These are phyloP conservation scores for Eulemur rubriventer DNA, from an alignment of 2,797 vertebrate genomes.

Conservation along the genomic window DNA sequence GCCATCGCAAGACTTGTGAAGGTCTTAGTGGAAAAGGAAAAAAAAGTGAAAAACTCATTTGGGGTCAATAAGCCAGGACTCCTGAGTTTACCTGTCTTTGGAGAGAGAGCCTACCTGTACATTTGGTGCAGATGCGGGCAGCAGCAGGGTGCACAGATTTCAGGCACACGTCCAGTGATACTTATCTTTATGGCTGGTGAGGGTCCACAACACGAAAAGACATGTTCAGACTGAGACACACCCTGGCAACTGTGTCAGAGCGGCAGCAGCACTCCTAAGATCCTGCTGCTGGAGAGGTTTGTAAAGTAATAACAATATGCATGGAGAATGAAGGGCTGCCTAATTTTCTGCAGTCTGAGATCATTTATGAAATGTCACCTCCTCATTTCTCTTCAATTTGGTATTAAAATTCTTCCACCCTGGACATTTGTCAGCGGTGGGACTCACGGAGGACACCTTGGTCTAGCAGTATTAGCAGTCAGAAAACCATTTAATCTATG, in stretches of 20 bases:
- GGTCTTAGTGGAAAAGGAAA: not conserved
- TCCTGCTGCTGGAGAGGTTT: not conserved
- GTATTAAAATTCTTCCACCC: not conserved
- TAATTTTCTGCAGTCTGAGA: not conserved
- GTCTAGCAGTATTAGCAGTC: not conserved
- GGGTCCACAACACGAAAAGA: constrained; percentile 11
- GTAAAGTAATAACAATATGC: not conserved
- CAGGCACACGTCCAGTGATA: constrained; percentile 4
- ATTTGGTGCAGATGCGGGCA: not conserved
- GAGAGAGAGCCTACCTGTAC: not conserved
- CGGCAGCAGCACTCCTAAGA: not conserved
- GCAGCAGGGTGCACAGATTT: not conserved
- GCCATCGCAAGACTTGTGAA: not conserved
- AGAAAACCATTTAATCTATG: not conserved
- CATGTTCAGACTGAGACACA: constrained; percentile 23
- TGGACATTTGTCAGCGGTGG: not conserved
- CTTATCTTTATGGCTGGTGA: constrained; percentile 37
- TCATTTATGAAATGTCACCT: not conserved
- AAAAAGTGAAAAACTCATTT: not conserved
- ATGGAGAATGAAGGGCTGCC: not conserved
- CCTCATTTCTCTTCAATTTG: not conserved
- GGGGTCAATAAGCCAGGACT: not conserved
- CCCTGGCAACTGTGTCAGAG: not conserved
- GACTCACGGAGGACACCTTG: not conserved
- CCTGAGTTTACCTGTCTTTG: not conserved